Base-by-base conservation (phyloP, 2,797 vertebrate species). In the Delichon dasypus region DNA sequence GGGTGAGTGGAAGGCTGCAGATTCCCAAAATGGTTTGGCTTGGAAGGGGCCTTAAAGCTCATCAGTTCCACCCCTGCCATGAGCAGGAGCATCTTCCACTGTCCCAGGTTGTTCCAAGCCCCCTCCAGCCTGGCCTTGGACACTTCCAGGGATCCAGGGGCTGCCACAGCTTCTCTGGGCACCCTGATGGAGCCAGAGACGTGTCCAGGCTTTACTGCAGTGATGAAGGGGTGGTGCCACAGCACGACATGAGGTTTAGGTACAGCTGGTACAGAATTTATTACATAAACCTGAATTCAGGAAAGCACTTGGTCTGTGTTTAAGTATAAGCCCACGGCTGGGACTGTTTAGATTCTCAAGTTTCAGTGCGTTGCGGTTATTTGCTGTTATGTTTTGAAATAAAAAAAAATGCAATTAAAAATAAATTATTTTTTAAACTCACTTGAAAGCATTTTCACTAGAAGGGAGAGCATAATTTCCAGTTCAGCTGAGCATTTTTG, bases 371-470 rank as follows among this genome's bases (percentile, higher is more conserved):
- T 82, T 77, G 78, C 27, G n/a, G 86, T 89, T 85, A 25, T 77
- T 60, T 42, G 54, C 62, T 91, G 78, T 77, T 80, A 22, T 2
- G n/a, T 80, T 88, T 95, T 89, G 67, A 95, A 95, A 89, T 94
- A 50, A 80, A 81, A 80, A 84, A 88, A 82, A 79, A 38, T 38
- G 13, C 44, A 47, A 57, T 96, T 95, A 50, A 61, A 96, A 93
- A n/a, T 51, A 86, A 88, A n/a, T 66, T 90, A 32, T 71, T 89
- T 93, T 96, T 90, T 88, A 81, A 95, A 79, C 77, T 90, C 81
- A 42, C 87, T 93, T 71, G 40, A 45, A 89, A 72, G 80, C 34
- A 20, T 84, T 78, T 77, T 78, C 40, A 53, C 79, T 86, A 11
- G 79, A 85, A 97, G 83, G 81, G 83, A n/a, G 89, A 94, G 94